phyloP scores from a whole-genome alignment of 1,140 invertebrate genomes.

The Leucophenga varia region DNA sequence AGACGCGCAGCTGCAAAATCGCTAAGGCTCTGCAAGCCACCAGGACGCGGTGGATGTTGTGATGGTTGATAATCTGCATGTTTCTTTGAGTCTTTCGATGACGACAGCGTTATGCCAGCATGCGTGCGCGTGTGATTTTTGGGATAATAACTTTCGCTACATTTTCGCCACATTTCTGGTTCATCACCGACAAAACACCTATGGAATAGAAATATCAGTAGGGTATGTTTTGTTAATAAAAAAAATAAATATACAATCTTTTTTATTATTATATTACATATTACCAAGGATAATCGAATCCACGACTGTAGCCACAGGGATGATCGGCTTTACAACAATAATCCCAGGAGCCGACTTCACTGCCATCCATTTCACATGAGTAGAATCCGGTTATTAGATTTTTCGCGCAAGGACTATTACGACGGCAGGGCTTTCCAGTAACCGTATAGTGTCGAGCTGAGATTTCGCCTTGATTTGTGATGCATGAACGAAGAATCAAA shows the following conservation, averaged over 20 bases:
- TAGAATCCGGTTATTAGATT: slow-evolving; percentile 75
- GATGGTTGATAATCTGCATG: slow-evolving; percentile 27
- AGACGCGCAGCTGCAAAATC: slow-evolving; percentile 58
- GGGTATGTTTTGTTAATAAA: not conserved
- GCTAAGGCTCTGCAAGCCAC: slow-evolving; percentile 57
- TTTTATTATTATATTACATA: slow-evolving; percentile 1
- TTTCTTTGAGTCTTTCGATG: slow-evolving; percentile 55
- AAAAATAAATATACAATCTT: not conserved
- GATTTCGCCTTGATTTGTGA: slow-evolving; percentile 38
- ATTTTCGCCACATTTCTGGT: slow-evolving; percentile 78
- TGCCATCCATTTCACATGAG: slow-evolving; percentile 74
- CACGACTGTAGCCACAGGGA: slow-evolving; percentile 77
- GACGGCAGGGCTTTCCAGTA: slow-evolving; percentile 73
- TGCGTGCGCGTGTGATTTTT: slow-evolving; percentile 35
- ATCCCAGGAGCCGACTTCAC: slow-evolving; percentile 71
- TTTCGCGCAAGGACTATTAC: slow-evolving; percentile 68
- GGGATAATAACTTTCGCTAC: slow-evolving; percentile 77
- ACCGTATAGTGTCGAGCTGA: slow-evolving; percentile 76
- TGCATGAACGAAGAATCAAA: slow-evolving; percentile 31
- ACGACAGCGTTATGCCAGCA: slow-evolving; percentile 33
- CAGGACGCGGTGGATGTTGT: slow-evolving; percentile 58
- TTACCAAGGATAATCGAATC: slow-evolving; percentile 75
- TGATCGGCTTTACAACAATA: slow-evolving; percentile 79
- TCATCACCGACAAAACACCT: slow-evolving; percentile 78
- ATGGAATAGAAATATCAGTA: slow-evolving; percentile 2